Evolutionary conservation across 2,113 vertebrate genomes (phyloP).

Genomic region (Leptodactylus fuscus): DNA sequence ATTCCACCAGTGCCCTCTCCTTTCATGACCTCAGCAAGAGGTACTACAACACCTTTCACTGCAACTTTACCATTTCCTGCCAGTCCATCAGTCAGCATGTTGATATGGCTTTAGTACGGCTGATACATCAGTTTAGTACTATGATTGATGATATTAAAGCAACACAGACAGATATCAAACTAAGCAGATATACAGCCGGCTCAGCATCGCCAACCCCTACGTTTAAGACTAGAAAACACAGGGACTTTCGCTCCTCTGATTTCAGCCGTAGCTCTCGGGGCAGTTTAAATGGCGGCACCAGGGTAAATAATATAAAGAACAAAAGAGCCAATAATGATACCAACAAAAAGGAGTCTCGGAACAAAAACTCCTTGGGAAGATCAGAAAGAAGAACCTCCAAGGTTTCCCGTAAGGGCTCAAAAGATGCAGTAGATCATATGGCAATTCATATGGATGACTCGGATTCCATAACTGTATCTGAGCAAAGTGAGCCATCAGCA

Average conservation of each 20-base stretch:
- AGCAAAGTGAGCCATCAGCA: slow-evolving; percentile 97
- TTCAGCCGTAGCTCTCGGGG: slow-evolving; percentile 96
- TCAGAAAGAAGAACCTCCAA: slow-evolving; percentile 93
- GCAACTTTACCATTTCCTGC: slow-evolving; percentile 95
- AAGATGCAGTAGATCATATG: slow-evolving; percentile 95
- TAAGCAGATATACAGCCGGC: slow-evolving; percentile 95
- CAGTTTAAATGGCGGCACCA: slow-evolving; percentile 87
- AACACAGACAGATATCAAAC: slow-evolving; percentile 97
- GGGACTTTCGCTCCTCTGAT: slow-evolving; percentile 92
- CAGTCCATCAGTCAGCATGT: slow-evolving; percentile 98
- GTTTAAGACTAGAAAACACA: slow-evolving; percentile 91
- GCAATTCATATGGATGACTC: slow-evolving; percentile 97
- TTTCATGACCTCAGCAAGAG: slow-evolving; percentile 95
- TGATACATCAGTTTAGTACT: slow-evolving; percentile 98
- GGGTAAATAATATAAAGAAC: slow-evolving; percentile 85
- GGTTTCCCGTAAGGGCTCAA: slow-evolving; percentile 94
- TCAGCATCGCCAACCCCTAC: slow-evolving; percentile 95
- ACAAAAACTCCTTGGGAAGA: slow-evolving; percentile 86
- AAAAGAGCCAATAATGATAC: slow-evolving; percentile 80
- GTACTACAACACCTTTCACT: slow-evolving; percentile 94
- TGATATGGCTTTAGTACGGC: slow-evolving; percentile 96
- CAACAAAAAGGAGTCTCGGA: slow-evolving; percentile 86
- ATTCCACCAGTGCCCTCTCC: slow-evolving; percentile 82
- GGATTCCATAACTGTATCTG: slow-evolving; percentile 96
- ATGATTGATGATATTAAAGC: slow-evolving; percentile 99